These are phyloP conservation scores for Pseudonaja textilis DNA, from an alignment of 2,113 vertebrate genomes.

Conservation along the genomic window DNA sequence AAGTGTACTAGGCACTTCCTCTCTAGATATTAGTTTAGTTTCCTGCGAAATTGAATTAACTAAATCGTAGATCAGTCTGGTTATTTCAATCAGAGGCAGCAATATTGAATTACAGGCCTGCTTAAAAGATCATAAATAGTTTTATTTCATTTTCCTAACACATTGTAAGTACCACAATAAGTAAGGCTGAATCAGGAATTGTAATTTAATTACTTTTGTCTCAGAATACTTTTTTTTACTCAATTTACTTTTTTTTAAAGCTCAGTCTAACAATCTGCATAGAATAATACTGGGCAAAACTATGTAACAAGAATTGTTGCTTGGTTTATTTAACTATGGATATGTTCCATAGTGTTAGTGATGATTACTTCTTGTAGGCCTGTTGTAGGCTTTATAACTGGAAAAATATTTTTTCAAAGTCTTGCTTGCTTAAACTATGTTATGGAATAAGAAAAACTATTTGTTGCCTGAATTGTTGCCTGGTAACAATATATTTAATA, in stretches of 20 bases:
- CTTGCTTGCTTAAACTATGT: not conserved
- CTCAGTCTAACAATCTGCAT: not conserved
- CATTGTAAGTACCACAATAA: not conserved
- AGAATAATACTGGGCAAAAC: slow-evolving; percentile 1
- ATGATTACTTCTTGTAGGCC: not conserved
- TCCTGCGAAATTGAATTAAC: not conserved
- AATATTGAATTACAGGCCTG: not conserved
- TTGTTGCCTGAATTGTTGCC: slow-evolving; percentile 24
- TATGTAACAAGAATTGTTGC: not conserved
- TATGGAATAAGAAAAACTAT: slow-evolving; percentile 12
- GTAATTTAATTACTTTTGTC: not conserved
- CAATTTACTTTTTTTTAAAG: not conserved
- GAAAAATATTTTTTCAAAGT: slow-evolving; percentile 11
- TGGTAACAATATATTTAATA: not conserved
- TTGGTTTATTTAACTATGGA: slow-evolving; percentile 5
- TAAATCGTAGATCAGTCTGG: not conserved
- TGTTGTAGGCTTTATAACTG: not conserved
- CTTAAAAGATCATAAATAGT: slow-evolving; percentile 1
- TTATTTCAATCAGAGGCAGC: not conserved
- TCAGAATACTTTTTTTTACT: too few species aligned
- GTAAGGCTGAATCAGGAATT: not conserved
- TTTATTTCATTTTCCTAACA: not conserved
- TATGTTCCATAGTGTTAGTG: not conserved
- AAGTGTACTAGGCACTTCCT: not conserved
- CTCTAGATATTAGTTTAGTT: not conserved